Base-by-base conservation (phyloP, 2,113 vertebrate genomes). In the Plecturocebus donacophilus region DNA sequence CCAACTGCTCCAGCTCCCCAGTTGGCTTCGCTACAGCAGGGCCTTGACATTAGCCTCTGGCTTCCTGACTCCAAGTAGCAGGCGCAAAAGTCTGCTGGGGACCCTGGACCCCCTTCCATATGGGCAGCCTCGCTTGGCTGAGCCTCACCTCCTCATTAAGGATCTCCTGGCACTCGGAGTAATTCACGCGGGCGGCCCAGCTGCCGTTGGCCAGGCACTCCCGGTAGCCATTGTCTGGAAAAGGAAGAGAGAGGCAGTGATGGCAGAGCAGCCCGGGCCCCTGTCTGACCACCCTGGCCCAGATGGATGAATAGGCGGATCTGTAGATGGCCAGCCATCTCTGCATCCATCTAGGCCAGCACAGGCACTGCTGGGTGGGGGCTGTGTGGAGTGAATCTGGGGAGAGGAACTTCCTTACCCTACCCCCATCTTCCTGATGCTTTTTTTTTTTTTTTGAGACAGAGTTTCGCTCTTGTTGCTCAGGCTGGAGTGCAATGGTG, bases 101-200 rank as follows among this genome's bases (percentile, higher is more conserved):
- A 40, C 58, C 42, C 56, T n/a, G 45, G 47, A 11, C 45, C 30
- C 49, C 42, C 49, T 16, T 47, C 27, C 8, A 49, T 30, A 35
- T 1, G 19, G 86, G 49, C n/a, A 25, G 49, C 71, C 52, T 54
- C 9, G 23, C 14, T 3, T 12, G 35, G 16, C 38, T 23, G 25
- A 64, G 73, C 45, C 95, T 80, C 98, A 99, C 99, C 99, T 99
- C 99, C 96, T 99, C 99, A 0, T 97, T 99, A 97, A 99, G 99
- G 88, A 99, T 99, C 98, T 99, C 99, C 97, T 99, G 99, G 98
- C 99, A 99, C 92, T 99, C 99, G 0, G 99, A 99, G 91, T 99
- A 99, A 97, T 99, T 99, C 94, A 99, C 99, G 0, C 99, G 99
- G 0, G 98, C 98, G 0, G 99, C 99, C 99, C 99, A 99, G 87